Base-by-base conservation (phyloP, 2,797 vertebrate species). In the Myotis myotis region DNA sequence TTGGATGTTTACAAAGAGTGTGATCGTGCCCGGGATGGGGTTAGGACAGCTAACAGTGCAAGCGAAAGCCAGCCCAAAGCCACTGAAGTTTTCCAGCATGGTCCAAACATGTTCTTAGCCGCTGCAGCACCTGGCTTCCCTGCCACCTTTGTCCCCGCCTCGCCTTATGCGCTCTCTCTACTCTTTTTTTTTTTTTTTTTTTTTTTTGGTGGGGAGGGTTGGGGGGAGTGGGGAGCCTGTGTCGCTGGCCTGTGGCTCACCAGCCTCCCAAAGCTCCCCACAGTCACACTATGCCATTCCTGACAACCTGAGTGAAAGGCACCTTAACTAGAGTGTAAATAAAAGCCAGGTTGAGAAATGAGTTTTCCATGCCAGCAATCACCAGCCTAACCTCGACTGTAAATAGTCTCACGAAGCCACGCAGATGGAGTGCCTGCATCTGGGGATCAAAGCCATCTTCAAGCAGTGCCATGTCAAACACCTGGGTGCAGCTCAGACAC, bases 241-340 rank as follows among this genome's bases (percentile, higher is more conserved):
- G 98, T 97, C 96, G 96, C 98, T 97, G 97, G 95, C 97, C 96
- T n/a, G 94, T 30, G 38, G 25, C 28, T 38, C 72, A 20, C 11
- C 97, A 89, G 94, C 97, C 98, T 23, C 51, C 51, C 23, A 38
- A 36, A n/a, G 82, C 97, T 96, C 95, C 23, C 96, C 96, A 97
- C 97, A 97, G 97, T 96, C 97, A 97, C 98, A 98, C 96, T 89
- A 98, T 98, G 98, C 97, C 97, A 96, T 98, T 97, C 97, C 96
- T 93, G 47, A 95, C 96, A 92, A 95, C 86, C 81, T 96, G 97
- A 98, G 96, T 97, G 97, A 98, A 98, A 98, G 97, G 96, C 98
- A 98, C 97, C 98, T 98, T 98, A 98, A 98, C 98, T 98, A 98
- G 98, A 98, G 97, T 98, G 97, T 98, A 98, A 98, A 98, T 98